Evolutionary conservation across 2,888 invertebrate species (phyloP).

Genomic region (Drosophila silvestris): DNA sequence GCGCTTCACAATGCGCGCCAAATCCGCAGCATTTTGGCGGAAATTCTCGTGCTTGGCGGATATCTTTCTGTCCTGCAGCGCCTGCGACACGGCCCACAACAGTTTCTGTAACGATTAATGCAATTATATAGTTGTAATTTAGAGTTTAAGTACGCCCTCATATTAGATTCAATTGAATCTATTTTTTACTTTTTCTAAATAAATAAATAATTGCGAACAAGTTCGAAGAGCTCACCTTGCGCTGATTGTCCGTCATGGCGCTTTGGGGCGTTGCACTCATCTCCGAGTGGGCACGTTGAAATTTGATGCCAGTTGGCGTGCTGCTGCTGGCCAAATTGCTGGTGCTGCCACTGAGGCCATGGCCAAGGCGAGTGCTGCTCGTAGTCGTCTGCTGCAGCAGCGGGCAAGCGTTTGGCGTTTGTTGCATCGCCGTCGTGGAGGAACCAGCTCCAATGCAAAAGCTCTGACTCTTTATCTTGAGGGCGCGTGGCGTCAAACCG

Average conservation of each 20-base stretch:
- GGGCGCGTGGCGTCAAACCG: constrained; percentile 81
- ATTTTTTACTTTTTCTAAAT: not conserved
- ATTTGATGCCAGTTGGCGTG: constrained; percentile 60
- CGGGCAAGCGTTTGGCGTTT: constrained; percentile 9
- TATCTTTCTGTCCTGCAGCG: constrained; percentile 90
- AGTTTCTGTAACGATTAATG: constrained; percentile 87
- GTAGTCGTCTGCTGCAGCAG: not conserved
- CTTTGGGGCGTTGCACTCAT: constrained; percentile 66
- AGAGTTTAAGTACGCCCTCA: not conserved
- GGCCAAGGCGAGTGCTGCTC: constrained; percentile 27
- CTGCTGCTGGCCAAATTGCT: constrained; percentile 42
- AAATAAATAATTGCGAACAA: not conserved
- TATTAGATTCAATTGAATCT: too few species aligned
- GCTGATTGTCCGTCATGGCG: constrained; percentile 83
- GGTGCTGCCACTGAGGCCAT: constrained; percentile 63
- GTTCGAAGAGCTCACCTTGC: constrained; percentile 68
- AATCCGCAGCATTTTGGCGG: constrained; percentile 89
- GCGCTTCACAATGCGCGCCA: constrained; percentile 89
- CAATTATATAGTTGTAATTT: not conserved
- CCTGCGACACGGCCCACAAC: constrained; percentile 92
- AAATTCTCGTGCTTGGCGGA: constrained; percentile 89
- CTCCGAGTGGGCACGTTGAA: constrained; percentile 77
- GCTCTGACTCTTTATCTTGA: constrained; percentile 85
- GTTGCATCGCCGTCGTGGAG: constrained; percentile 56
- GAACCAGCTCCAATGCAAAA: constrained; percentile 84